Evolutionary conservation across 2,888 invertebrate species (phyloP), one percentile per base, ranked within the genome.

Genomic region (Acrobasis repandana): DNA sequence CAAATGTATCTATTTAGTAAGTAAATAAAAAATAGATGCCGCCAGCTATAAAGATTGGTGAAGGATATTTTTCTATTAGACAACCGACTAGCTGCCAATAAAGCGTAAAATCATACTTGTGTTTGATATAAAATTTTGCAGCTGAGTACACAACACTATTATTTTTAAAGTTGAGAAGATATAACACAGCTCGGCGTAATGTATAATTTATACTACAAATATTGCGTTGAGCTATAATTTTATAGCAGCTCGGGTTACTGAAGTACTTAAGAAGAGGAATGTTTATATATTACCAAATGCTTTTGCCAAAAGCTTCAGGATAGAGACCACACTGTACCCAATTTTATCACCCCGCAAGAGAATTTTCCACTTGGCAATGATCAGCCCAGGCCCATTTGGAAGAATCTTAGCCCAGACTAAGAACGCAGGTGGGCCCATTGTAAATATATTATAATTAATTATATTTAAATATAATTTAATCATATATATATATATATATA

Each of bases 51-150:
- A 33, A 11, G 14, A 6, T 50, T 28, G 50, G 50, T 50, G 50
- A 28, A 50, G 50, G 11, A 49, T 50, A 50, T 50, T 50, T 50
- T 50, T n/a, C 50, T 50, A 50, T 50, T 50, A 50, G 28, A 50
- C 50, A 28, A 50, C 50, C 28, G 50, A 50, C 28, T 50, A 50
- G 50, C 50, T 50, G 8, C 50, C 50, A 50, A 28, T 33, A 33
- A 50, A 1, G 50, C 50, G 50, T 33, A 50, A 50, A 50, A 50
- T 50, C n/a, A 50, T 28, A 47, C 28, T 50, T 28, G 50, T 50
- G 14, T 50, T 50, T 50, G 50, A 50, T 50, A 28, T 50, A 28
- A 28, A 50, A 28, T 50, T 11, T 28, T n/a, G 50, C 28, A 20
- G 20, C 28, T 50, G 20, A 14, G 50, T 28, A 50, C 43, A 43